These are phyloP conservation scores for Rhamnusium bicolor DNA, from an alignment of 2,888 invertebrate genomes.

Conservation along the genomic window DNA sequence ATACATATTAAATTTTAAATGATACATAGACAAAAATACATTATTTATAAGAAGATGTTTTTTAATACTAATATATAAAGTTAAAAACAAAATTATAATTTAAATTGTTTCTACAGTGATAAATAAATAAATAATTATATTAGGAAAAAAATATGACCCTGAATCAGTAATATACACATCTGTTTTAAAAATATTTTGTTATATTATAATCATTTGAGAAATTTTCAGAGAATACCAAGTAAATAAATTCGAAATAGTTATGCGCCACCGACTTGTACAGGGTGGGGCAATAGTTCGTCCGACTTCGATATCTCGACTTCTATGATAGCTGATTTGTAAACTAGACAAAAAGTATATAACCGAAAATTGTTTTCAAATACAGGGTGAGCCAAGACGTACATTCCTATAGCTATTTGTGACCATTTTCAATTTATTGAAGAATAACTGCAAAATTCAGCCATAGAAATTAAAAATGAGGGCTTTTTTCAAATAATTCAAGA, in stretches of 20 bases:
- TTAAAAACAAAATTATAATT: slow-evolving; percentile 29
- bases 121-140: slow-evolving; percentile 22
- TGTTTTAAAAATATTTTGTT: slow-evolving; percentile 24
- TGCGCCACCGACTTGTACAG: too few relatives aligned
- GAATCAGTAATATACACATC: slow-evolving; percentile 26
- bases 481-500: too few relatives aligned
- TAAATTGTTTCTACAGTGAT: slow-evolving; percentile 17
- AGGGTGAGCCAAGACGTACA: too few relatives aligned
- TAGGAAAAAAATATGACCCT: slow-evolving; percentile 20
- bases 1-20: slow-evolving; percentile 14
- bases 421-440: too few relatives aligned
- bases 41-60: slow-evolving; percentile 21
- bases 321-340: too few relatives aligned
- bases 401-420: too few relatives aligned
- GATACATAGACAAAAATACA: neutral
- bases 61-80: neutral
- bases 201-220: slow-evolving; percentile 18
- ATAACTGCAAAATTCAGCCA: too few relatives aligned
- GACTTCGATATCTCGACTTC: too few relatives aligned
- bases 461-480: too few relatives aligned
- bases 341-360: too few relatives aligned
- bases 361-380: neutral
- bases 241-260: too few relatives aligned
- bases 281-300: too few relatives aligned
- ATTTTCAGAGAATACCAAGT: neutral